A percentile compares a stretch with the other conserved stretches of the same genome.
These are phyloP conservation scores for Rhorus exstirpatorius DNA, from an alignment of 2,888 invertebrate species.

Conservation along the genomic window DNA sequence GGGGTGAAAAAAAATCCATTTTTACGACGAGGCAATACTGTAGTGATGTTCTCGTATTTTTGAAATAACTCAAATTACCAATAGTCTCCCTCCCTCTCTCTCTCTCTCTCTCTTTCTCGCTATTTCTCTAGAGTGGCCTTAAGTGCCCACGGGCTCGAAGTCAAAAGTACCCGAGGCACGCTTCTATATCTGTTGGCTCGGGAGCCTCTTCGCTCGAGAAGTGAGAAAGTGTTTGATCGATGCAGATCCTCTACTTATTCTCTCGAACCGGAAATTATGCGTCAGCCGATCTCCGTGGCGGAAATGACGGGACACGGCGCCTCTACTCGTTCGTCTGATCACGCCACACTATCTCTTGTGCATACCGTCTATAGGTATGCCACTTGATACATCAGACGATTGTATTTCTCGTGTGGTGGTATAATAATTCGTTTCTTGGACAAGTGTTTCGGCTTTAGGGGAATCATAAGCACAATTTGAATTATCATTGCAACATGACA, in stretches of 20 bases:
- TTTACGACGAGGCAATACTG: conserved; percentile 31
- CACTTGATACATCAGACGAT: conserved; percentile 74
- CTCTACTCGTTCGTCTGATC: conserved; percentile 76
- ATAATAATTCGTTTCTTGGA: background rate
- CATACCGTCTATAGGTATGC: background rate
- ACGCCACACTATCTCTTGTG: conserved; percentile 83
- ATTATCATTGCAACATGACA: too few relatives aligned
- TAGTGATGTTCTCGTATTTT: conserved; percentile 38
- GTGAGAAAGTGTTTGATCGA: conserved; percentile 85
- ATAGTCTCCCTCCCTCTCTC: conserved; percentile 5
- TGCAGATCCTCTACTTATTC: conserved; percentile 79
- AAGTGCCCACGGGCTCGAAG: conserved; percentile 48
- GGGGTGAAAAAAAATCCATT: conserved; percentile 22
- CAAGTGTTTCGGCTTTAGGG: background rate
- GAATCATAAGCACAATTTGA: too few relatives aligned
- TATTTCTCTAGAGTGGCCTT: conserved; percentile 51
- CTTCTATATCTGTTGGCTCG: conserved; percentile 73
- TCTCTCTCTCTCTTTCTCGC: conserved; percentile 14
- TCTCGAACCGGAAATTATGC: conserved; percentile 85
- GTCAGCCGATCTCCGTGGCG: conserved; percentile 84
- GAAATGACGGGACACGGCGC: conserved; percentile 81
- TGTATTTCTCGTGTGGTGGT: conserved; percentile 73
- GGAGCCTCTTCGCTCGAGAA: conserved; percentile 69
- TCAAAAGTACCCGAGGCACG: conserved; percentile 72
- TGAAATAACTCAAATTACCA: conserved; percentile 41